Conservation (phyloP, 2,113 vertebrate species). For the Forbesichthys agassizii region DNA sequence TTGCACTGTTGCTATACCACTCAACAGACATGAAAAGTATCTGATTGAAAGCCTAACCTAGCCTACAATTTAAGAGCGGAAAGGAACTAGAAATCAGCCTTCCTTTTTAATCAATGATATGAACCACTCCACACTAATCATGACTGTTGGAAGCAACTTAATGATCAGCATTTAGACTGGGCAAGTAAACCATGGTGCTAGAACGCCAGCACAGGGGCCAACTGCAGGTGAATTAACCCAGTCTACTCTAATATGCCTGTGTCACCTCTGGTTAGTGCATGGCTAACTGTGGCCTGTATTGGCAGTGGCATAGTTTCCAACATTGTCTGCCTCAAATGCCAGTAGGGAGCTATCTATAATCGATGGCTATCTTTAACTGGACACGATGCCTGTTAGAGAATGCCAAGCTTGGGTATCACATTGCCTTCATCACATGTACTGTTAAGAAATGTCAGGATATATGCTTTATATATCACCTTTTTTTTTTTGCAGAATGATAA, state of each 20-base stretch:
- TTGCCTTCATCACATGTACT: conserved; percentile 37
- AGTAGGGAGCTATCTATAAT: conserved; percentile 76
- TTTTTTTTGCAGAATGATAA: no score
- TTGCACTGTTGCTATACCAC: conserved; percentile 4
- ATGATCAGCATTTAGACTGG: conserved; percentile 88
- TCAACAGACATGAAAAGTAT: conserved; percentile 17
- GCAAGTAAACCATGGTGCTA: conserved; percentile 87
- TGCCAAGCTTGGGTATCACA: conserved; percentile 30
- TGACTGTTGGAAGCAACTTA: conserved; percentile 69
- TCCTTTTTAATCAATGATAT: conserved; percentile 69
- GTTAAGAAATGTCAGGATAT: background rate
- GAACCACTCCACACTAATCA: conserved; percentile 60
- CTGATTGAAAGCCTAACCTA: conserved; percentile 20
- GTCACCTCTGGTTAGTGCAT: conserved; percentile 93
- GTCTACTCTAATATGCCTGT: conserved; percentile 94
- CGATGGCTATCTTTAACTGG: conserved; percentile 77
- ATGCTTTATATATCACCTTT: no score
- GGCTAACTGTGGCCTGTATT: conserved; percentile 81
- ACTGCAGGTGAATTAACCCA: conserved; percentile 96
- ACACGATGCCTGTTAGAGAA: conserved; percentile 65
- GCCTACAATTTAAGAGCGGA: conserved; percentile 3
- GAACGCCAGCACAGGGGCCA: conserved; percentile 90
- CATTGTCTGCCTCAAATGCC: conserved; percentile 74
- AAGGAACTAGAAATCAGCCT: conserved; percentile 53
- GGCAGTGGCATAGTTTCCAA: conserved; percentile 79